A percentile compares a stretch with the other conserved stretches of the same genome.
Conservation (phyloP, 2,888 invertebrate genomes). For the Rhagonycha fulva region DNA sequence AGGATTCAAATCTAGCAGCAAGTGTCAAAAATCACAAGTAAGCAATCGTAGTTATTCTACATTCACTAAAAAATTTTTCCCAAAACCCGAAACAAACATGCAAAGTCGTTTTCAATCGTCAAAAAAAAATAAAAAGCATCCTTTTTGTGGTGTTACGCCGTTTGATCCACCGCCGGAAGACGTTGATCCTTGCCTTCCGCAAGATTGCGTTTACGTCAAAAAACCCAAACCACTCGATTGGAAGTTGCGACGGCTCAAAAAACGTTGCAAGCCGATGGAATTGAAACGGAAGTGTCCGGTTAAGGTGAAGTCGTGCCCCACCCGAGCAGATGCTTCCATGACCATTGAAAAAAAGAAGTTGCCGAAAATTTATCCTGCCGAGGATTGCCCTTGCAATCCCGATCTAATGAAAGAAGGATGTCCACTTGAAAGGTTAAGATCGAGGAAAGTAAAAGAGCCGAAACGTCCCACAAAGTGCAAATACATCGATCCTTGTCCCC, state of each 20-base stretch:
- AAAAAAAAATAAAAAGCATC: neutral
- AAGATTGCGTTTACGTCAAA: neutral
- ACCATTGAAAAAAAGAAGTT: constrained; percentile 20
- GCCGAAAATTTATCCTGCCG: neutral
- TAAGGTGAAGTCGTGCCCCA: neutral
- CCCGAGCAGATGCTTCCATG: constrained; percentile 29
- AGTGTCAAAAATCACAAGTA: constrained; percentile 21
- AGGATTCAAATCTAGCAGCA: constrained; percentile 21
- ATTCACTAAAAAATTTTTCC: constrained; percentile 10
- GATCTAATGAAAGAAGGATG: neutral
- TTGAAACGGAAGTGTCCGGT: neutral
- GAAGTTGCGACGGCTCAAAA: neutral
- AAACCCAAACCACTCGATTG: neutral
- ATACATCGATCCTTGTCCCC: constrained; percentile 12
- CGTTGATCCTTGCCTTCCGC: neutral
- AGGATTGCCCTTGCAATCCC: constrained; percentile 1
- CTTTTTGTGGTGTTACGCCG: neutral
- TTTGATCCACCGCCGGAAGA: neutral
- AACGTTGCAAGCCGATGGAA: neutral
- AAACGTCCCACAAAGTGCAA: constrained; percentile 6
- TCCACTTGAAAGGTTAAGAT: constrained; percentile 7
- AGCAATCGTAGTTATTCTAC: constrained; percentile 17
- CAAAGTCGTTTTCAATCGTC: neutral
- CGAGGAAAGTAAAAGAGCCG: constrained; percentile 9
- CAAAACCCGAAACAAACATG: neutral